These are phyloP conservation scores for Cryptocheilus praepositus DNA, from an alignment of 2,888 invertebrate genomes.

Conservation along the genomic window DNA sequence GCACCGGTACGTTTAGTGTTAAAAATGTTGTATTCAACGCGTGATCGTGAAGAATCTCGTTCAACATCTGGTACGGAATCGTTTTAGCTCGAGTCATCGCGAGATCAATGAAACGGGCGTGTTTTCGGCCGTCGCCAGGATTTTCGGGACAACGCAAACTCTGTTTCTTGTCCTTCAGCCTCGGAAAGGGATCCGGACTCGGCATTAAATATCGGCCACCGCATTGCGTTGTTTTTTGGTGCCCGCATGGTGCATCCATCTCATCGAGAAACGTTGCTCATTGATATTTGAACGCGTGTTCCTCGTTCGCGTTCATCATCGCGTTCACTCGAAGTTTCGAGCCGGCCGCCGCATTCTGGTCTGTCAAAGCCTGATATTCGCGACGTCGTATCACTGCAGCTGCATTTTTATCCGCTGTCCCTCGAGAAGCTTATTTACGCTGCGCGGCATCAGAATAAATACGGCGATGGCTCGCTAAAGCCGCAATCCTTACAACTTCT, in stretches of 20 bases:
- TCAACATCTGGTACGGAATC: constrained; percentile 30
- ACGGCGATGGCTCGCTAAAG: constrained; percentile 57
- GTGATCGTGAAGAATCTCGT: not conserved
- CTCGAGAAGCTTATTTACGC: constrained; percentile 16
- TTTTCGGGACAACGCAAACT: no score
- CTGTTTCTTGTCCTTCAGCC: no score
- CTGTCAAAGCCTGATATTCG: constrained; percentile 37
- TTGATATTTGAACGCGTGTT: no score
- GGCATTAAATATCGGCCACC: no score
- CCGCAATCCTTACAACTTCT: constrained; percentile 56
- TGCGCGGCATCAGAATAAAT: constrained; percentile 39
- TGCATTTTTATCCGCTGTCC: not conserved
- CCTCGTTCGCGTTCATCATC: no score
- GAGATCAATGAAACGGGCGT: constrained; percentile 14
- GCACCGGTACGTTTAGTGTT: no score
- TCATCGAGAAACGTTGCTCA: no score
- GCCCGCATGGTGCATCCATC: no score
- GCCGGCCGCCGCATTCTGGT: constrained; percentile 9
- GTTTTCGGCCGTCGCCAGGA: no score
- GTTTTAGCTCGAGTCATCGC: constrained; percentile 18
- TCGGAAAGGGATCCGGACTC: no score
- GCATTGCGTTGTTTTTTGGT: no score
- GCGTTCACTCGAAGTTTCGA: not conserved
- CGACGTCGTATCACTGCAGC: constrained; percentile 22
- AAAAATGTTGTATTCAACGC: no score